Base-by-base conservation (phyloP, 2,888 invertebrate species). In the Mythimna lalbum region DNA sequence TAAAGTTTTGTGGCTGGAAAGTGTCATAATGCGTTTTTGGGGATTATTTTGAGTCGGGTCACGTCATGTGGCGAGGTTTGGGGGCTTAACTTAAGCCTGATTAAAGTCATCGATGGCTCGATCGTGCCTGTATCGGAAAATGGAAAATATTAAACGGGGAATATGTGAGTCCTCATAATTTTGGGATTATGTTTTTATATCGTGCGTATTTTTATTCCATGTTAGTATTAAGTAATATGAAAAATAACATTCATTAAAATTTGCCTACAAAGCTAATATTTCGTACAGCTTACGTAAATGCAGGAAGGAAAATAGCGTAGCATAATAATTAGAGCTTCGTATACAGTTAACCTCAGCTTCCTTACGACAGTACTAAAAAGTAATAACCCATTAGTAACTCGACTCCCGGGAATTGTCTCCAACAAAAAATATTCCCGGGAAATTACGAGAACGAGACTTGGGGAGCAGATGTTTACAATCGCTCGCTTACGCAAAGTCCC, bases 401-500 rank as follows among this genome's bases (percentile, higher is more conserved):
- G 67, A 64, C 47, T 69, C 67, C 56, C 49, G 31, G 36, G 74
- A 76, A 78, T 72, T 72, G 69, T 71, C 68, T 70, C 69, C 62
- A 60, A 55, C 53, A 72, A 77, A 72, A 70, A 69, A 70, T 61
- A 62, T 55, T 68, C 33, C 19, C 21, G 31, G 19, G 53, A 77
- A 77, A 65, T 78, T 62, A 62, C 52, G 60, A 14, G 64, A 73
- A 47, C 39, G 39, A 68, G 56, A 47, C 33, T 59, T 43, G 21
- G 33, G 57, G 65, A 77, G 64, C 84, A 86, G 84, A 80, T 86
- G 86, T 82, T 81, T 76, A 76, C 69, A 78, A 85, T 81, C 63
- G 71, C 73, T 69, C 68, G 79, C 67, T 80, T 74, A 69, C 9
- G 61, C 56, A 68, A 73, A 62, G 36, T 69, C 60, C 53, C 50